A percentile compares a stretch with the other conserved stretches of the same genome.
These are phyloP conservation scores for Hydroisotoma schaefferi DNA, from an alignment of 2,888 invertebrate genomes.

Conservation along the genomic window DNA sequence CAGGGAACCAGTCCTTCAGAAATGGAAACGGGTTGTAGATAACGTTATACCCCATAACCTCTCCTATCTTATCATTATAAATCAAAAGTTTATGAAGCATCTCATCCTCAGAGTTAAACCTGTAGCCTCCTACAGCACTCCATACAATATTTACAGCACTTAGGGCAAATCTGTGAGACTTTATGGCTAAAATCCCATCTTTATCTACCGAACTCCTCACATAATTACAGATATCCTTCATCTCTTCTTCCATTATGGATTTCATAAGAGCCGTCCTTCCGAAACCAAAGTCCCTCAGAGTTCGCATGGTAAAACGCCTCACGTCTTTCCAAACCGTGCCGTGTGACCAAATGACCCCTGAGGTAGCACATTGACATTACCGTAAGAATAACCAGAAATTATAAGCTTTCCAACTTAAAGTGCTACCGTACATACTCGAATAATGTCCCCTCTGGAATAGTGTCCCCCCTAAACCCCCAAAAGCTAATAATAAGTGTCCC, in stretches of 20 bases:
- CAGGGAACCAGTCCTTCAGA: conserved; percentile 5
- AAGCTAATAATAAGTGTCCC: not conserved
- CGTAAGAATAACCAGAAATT: not conserved
- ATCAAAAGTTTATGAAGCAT: not conserved
- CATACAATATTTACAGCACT: conserved; percentile 6
- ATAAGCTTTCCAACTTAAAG: too few relatives aligned
- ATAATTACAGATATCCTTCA: not conserved
- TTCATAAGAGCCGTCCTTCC: conserved; percentile 1
- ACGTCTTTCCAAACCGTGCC: not conserved
- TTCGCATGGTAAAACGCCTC: not conserved
- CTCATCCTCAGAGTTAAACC: not conserved
- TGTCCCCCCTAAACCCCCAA: too few relatives aligned
- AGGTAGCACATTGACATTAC: not conserved
- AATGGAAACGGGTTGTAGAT: conserved; percentile 1
- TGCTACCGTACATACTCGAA: too few relatives aligned
- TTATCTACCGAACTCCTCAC: not conserved
- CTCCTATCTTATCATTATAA: conserved; percentile 1
- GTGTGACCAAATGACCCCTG: not conserved
- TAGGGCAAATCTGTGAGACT: not conserved
- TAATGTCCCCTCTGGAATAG: too few relatives aligned
- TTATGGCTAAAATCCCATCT: not conserved
- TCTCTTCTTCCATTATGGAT: not conserved
- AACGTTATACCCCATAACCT: conserved; percentile 1
- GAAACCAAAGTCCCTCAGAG: conserved; percentile 7
- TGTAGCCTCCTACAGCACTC: not conserved